These are phyloP conservation scores for Molanna angustata DNA, from an alignment of 2,888 invertebrate genomes.

Conservation along the genomic window DNA sequence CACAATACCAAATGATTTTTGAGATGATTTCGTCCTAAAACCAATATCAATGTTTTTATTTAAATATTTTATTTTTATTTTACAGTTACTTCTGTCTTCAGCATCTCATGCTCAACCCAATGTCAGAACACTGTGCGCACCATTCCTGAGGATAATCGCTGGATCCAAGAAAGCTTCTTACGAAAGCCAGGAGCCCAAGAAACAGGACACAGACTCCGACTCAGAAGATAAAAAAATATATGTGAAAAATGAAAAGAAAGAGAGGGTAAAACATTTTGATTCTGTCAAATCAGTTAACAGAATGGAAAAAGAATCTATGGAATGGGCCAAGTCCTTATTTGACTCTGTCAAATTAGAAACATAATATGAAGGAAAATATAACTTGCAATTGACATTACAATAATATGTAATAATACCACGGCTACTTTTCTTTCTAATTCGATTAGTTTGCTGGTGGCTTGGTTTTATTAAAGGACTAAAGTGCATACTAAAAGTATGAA, in stretches of 20 bases:
- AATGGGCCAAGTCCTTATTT: slow-evolving; percentile 17
- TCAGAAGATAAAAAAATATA: slow-evolving; percentile 2
- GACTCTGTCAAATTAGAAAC: slow-evolving; percentile 7
- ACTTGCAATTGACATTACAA: too few relatives aligned
- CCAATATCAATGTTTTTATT: too few relatives aligned
- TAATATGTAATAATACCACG: too few relatives aligned
- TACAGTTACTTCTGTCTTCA: slow-evolving; percentile 47
- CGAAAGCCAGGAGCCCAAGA: neutral
- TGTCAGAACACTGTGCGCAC: slow-evolving; percentile 45
- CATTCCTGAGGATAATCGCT: slow-evolving; percentile 47
- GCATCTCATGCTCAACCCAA: slow-evolving; percentile 52
- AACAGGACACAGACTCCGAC: slow-evolving; percentile 5
- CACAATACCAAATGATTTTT: too few relatives aligned
- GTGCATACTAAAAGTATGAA: too few relatives aligned
- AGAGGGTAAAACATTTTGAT: too few relatives aligned
- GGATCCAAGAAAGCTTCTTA: slow-evolving; percentile 37
- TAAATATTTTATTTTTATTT: too few relatives aligned
- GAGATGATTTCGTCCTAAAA: too few relatives aligned
- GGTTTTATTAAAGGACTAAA: too few relatives aligned
- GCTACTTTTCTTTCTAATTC: too few relatives aligned
- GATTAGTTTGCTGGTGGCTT: too few relatives aligned
- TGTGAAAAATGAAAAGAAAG: slow-evolving; percentile 6
- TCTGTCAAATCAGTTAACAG: too few relatives aligned
- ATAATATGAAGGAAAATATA: slow-evolving; percentile 1
- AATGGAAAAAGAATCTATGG: slow-evolving; percentile 22